Evolutionary conservation across 2,888 invertebrate species (phyloP).

Genomic region (Xylocampa areola): DNA sequence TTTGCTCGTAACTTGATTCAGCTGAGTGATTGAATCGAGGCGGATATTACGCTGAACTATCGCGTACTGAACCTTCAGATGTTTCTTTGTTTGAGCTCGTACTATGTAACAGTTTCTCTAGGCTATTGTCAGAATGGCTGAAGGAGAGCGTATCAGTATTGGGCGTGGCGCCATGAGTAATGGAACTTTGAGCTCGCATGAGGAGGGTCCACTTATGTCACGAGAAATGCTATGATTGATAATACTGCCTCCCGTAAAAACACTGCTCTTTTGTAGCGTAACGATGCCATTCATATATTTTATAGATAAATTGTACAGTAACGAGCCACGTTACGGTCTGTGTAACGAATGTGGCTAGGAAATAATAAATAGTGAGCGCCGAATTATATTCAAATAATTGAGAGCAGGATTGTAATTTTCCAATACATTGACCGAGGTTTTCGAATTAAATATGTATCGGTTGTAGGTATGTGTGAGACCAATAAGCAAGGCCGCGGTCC

Average conservation of each 20-base stretch:
- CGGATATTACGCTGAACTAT: conserved; percentile 39
- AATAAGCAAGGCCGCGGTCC: conserved; percentile 59
- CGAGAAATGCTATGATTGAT: conserved; percentile 87
- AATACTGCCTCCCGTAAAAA: conserved; percentile 83
- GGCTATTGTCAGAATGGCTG: conserved; percentile 72
- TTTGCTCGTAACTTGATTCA: conserved; percentile 39
- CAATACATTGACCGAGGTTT: conserved; percentile 14
- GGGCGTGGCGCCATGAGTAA: conserved; percentile 87
- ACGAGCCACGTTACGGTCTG: conserved; percentile 28
- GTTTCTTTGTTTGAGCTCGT: conserved; percentile 51
- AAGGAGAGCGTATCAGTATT: conserved; percentile 80
- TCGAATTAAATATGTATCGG: conserved; percentile 22
- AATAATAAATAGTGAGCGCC: conserved; percentile 25
- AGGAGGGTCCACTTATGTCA: conserved; percentile 89
- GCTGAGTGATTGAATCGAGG: conserved; percentile 51
- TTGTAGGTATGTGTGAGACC: conserved; percentile 34
- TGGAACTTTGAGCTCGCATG: conserved; percentile 86
- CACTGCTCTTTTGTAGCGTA: conserved; percentile 76
- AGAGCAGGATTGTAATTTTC: conserved; percentile 42
- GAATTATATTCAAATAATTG: conserved; percentile 28
- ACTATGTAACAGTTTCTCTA: conserved; percentile 49
- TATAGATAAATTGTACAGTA: conserved; percentile 47
- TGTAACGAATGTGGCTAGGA: conserved; percentile 16
- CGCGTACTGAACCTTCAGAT: conserved; percentile 30
- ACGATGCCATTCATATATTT: conserved; percentile 64